Evolutionary conservation across 2,888 invertebrate species (phyloP).

Genomic region (Ennomos fuscantarius): DNA sequence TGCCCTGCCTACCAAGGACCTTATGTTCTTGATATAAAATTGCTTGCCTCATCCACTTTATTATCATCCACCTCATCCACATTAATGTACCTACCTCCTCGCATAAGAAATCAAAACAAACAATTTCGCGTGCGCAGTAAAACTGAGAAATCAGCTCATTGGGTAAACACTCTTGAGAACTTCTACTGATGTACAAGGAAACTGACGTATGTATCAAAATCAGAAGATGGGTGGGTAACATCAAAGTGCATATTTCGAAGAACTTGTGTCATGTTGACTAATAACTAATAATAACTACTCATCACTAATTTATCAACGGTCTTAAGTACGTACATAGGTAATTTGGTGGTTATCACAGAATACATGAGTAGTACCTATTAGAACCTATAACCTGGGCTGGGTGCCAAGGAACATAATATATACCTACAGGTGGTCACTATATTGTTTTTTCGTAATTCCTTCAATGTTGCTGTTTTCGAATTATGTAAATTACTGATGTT

Average conservation of each 20-base stretch:
- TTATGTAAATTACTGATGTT: too few species aligned
- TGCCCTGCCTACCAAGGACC: too few species aligned
- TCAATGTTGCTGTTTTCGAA: too few species aligned
- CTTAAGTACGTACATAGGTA: too few species aligned
- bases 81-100: constrained; percentile 1
- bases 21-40: neutral
- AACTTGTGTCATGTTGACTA: constrained; percentile 4
- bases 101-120: constrained; percentile 13
- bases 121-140: constrained; percentile 13
- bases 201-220: constrained; percentile 35
- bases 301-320: too few species aligned
- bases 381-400: too few species aligned
- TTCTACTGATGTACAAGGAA: constrained; percentile 43
- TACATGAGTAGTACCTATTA: too few species aligned
- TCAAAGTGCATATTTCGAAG: constrained; percentile 40
- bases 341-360: too few species aligned
- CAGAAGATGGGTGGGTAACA: constrained; percentile 33
- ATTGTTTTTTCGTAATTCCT: too few species aligned
- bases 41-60: constrained; percentile 12
- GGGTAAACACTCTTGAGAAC: constrained; percentile 34
- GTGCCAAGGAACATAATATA: too few species aligned
- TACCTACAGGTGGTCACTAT: too few species aligned
- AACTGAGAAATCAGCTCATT: constrained; percentile 16
- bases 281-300: constrained; percentile 2
- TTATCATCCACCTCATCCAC: too few species aligned